A percentile compares a stretch with the other conserved stretches of the same genome.
Evolutionary conservation across 2,888 invertebrate species (phyloP).

Genomic region (Liopterus haemorrhoidalis): DNA sequence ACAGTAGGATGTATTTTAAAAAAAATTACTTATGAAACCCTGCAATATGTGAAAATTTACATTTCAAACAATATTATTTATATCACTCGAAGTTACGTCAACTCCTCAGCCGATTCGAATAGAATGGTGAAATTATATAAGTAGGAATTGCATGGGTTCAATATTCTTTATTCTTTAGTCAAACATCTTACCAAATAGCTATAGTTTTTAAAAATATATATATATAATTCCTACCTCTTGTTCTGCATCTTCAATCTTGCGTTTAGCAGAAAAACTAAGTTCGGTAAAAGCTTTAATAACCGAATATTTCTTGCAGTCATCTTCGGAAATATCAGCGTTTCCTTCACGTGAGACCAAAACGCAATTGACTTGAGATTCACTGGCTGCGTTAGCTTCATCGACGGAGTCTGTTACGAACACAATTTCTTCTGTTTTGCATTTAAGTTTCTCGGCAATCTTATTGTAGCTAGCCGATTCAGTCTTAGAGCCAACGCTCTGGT

Average conservation of each 20-base stretch:
- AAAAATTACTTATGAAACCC: too few species aligned
- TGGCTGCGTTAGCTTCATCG: constrained; percentile 82
- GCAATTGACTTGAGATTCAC: constrained; percentile 62
- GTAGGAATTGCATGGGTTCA: too few species aligned
- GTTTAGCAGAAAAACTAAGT: constrained; percentile 41
- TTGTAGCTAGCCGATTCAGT: constrained; percentile 71
- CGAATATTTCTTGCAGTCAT: constrained; percentile 51
- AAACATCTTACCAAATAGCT: too few species aligned
- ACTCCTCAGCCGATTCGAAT: too few species aligned
- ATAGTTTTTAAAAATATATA: not conserved
- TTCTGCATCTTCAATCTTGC: constrained; percentile 38
- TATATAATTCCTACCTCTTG: constrained; percentile 38
- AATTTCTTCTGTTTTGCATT: constrained; percentile 58
- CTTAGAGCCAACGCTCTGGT: constrained; percentile 79
- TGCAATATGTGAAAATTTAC: too few species aligned
- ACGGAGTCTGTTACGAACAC: constrained; percentile 82
- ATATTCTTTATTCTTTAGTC: too few species aligned
- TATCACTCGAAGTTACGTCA: too few species aligned
- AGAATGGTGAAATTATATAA: too few species aligned
- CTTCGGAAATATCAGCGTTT: constrained; percentile 63
- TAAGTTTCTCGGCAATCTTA: constrained; percentile 65
- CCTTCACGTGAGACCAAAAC: constrained; percentile 72
- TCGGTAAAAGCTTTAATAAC: constrained; percentile 59
- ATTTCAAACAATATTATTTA: too few species aligned
- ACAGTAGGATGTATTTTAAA: too few species aligned